Evolutionary conservation across 1,140 invertebrate genomes (phyloP).

Genomic region (Drosophila asahinai): DNA sequence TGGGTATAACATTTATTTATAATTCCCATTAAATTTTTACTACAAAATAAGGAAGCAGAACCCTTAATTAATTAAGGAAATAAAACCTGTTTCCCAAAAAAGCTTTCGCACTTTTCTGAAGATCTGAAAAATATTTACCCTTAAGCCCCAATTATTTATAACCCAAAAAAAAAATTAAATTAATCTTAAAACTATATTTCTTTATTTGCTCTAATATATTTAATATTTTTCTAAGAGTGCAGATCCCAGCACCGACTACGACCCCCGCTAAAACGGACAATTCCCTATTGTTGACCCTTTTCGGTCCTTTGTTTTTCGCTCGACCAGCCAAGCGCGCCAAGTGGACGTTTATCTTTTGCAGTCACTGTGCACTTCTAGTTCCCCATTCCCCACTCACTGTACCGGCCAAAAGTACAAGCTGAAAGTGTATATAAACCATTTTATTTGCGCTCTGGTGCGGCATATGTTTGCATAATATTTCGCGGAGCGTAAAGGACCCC

Average conservation of each 20-base stretch:
- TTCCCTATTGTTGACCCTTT: constrained; percentile 76
- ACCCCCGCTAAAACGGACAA: constrained; percentile 37
- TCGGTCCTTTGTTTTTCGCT: constrained; percentile 73
- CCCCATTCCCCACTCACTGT: neutral
- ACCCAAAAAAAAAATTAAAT: neutral
- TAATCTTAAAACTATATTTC: no score
- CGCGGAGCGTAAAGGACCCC: constrained; percentile 41
- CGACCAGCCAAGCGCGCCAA: constrained; percentile 73
- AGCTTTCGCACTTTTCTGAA: no score
- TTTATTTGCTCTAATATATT: no score
- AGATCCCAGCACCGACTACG: neutral
- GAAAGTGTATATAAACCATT: constrained; percentile 62
- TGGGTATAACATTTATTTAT: no score
- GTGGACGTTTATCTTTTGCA: constrained; percentile 83
- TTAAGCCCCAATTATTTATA: no score
- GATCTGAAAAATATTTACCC: no score
- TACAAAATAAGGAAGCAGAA: no score
- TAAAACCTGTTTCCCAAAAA: no score
- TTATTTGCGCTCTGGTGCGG: constrained; percentile 73
- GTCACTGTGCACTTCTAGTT: constrained; percentile 66
- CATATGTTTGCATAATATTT: constrained; percentile 80
- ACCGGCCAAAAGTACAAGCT: constrained; percentile 39
- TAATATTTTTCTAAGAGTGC: neutral
- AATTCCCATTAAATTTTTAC: no score
- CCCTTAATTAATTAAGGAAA: no score